Evolutionary conservation across 2,113 vertebrate genomes (phyloP).

Genomic region (Zonotrichia leucophrys): DNA sequence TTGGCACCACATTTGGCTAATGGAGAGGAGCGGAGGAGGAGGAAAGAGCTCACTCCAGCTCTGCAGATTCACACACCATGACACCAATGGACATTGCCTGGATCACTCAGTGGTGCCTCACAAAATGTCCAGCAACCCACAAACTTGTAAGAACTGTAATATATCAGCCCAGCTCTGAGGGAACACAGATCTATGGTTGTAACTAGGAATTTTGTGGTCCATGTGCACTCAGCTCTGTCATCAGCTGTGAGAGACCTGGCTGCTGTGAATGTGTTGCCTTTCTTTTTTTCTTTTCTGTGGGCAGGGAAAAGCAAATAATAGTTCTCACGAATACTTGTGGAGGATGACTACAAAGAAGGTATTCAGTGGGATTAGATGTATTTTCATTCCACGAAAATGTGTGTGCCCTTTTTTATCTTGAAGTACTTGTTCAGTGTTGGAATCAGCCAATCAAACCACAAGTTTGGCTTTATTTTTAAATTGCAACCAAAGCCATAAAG

Average conservation of each 20-base stretch:
- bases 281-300: no score
- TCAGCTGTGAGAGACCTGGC: neutral
- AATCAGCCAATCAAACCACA: neutral
- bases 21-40: accelerated
- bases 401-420: neutral
- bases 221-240: neutral
- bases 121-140: neutral
- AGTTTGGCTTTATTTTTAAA: constrained; percentile 1
- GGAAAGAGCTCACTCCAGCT: neutral
- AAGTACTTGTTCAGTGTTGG: neutral
- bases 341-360: neutral
- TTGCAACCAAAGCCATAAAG: neutral
- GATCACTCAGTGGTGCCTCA: neutral
- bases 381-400: neutral
- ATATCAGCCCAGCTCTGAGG: neutral
- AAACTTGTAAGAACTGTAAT: neutral
- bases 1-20: neutral
- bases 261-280: neutral
- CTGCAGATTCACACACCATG: neutral
- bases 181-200: neutral
- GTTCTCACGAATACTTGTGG: neutral
- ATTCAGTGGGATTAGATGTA: neutral
- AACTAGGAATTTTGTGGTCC: neutral
- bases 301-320: neutral
- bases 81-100: neutral